Evolutionary conservation across 2,888 invertebrate species (phyloP), one percentile per base, ranked within the genome.

Genomic region (Fabriciana adippe): DNA sequence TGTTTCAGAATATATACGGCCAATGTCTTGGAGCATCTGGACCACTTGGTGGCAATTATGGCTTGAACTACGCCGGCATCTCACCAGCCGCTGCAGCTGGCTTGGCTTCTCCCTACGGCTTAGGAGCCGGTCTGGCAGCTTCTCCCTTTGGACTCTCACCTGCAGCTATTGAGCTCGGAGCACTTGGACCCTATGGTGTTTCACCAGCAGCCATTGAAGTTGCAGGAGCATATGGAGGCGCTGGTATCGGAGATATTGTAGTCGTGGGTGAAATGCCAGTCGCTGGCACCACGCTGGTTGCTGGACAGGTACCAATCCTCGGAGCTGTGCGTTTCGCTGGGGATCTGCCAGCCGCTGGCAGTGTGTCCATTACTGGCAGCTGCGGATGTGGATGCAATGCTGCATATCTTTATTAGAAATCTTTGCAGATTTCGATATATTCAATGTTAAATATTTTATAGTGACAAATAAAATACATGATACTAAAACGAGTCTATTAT

Each of bases 221-320:
- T 5, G 59, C 57, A 6, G 65, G 71, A 6, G 62, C 74, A 0
- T 76, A 75, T 50, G 76, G 73, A 21, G 72, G 74, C 6, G 72
- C 74, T n/a, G 76, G 78, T 5, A 60, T 76, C 18, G 72, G 75
- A 5, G 75, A 78, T 18, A 65, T 79, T 16, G 69, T 66, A 2
- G 75, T 78, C 26, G 69, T 61, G 41, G 76, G 81, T 14, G 78
- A 81, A 68, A 73, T 82, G 69, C 76, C 74, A 14, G 76, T 82
- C 16, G 71, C 71, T 59, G 82, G 82, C 26, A 73, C 67, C n/a
- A 80, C 81, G 3, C 70, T 75, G 11, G 74, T 81, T 35, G 74
- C 75, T n/a, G 80, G 81, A 50, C 76, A 76, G 59, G 78, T 82
- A 14, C 81, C 82, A 4, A 79, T 81, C 67, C 75, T 77, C 53